These are phyloP conservation scores for Syrista parreyssii DNA, from an alignment of 2,888 invertebrate genomes.

Conservation along the genomic window DNA sequence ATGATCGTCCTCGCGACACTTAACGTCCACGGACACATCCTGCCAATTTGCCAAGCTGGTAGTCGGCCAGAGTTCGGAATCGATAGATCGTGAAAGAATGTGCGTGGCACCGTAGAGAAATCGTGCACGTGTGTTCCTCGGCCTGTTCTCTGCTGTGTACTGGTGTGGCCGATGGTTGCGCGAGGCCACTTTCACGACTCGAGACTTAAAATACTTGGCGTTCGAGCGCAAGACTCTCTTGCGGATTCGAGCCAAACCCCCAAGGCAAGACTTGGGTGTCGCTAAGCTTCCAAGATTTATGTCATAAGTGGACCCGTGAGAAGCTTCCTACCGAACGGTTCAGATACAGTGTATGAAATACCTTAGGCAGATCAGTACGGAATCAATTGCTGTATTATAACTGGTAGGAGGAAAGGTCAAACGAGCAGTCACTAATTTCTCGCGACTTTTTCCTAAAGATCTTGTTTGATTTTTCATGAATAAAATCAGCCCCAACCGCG, in stretches of 20 bases:
- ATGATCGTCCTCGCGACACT: background rate
- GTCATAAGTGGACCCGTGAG: conserved; percentile 15
- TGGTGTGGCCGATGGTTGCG: background rate
- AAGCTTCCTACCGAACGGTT: conserved; percentile 20
- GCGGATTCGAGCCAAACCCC: background rate
- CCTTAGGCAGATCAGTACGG: background rate
- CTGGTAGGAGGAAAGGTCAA: background rate
- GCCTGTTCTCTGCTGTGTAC: background rate
- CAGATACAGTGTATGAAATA: background rate
- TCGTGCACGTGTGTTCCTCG: conserved; percentile 18
- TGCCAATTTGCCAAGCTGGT: conserved; percentile 10
- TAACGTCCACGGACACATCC: background rate
- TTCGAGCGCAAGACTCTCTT: background rate
- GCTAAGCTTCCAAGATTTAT: conserved; percentile 33
- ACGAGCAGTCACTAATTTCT: background rate
- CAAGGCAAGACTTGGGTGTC: conserved; percentile 15
- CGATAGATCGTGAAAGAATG: conserved; percentile 27
- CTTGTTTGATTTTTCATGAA: background rate
- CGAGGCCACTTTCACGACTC: conserved; percentile 2
- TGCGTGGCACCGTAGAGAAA: conserved; percentile 21
- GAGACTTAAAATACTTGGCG: background rate
- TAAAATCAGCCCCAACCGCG: background rate
- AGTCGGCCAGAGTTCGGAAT: conserved; percentile 12
- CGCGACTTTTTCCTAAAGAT: no score
- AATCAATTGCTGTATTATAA: background rate